Evolutionary conservation across 2,888 invertebrate genomes (phyloP).

Genomic region (Stenichneumon culpator): DNA sequence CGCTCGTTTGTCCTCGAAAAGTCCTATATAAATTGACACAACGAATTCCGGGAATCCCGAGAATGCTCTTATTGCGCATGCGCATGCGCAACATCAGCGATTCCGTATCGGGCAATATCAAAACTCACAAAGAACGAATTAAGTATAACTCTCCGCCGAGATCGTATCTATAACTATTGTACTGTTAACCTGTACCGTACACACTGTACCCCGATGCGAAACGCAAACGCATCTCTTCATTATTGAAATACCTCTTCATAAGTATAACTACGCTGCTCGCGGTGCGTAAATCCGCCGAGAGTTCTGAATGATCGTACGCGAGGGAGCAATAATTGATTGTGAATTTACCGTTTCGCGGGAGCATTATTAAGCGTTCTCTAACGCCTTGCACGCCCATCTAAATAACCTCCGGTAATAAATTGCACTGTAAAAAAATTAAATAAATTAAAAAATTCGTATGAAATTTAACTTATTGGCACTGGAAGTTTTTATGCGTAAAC

Average conservation of each 20-base stretch:
- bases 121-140: neutral
- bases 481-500: no score
- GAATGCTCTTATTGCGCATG: no score
- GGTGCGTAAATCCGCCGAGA: conserved; percentile 12
- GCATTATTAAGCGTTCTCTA: conserved; percentile 41
- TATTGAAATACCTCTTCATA: neutral
- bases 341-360: conserved; percentile 47
- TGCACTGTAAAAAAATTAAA: no score
- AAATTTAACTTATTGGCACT: no score
- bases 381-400: conserved; percentile 36
- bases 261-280: conserved; percentile 12
- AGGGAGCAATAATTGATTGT: conserved; percentile 7
- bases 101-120: neutral
- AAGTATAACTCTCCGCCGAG: neutral
- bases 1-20: conserved; percentile 6
- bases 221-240: conserved; percentile 16
- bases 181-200: conserved; percentile 14
- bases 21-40: neutral
- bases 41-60: neutral
- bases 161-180: conserved; percentile 10
- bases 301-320: conserved; percentile 30
- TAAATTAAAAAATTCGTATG: no score
- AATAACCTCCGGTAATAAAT: neutral
- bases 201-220: conserved; percentile 13
- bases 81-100: neutral